Evolutionary conservation across 1,140 invertebrate genomes (phyloP).

Genomic region (Ceratosolen solmsi): DNA sequence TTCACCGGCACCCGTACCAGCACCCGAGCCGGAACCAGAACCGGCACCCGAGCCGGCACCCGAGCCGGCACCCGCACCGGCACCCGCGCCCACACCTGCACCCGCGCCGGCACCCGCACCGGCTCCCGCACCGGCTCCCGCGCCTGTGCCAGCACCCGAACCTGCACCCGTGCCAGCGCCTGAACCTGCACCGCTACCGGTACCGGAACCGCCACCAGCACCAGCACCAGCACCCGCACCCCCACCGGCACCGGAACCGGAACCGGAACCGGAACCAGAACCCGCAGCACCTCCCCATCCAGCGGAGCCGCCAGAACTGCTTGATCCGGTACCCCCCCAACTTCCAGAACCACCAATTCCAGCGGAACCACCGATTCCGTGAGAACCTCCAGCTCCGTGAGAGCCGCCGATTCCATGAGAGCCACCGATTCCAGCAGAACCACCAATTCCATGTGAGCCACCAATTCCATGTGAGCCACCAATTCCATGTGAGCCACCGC

Average conservation of each 20-base stretch:
- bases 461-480: background rate
- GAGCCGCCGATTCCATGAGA: background rate
- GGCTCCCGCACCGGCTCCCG: too few species aligned
- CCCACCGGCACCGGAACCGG: background rate
- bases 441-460: background rate
- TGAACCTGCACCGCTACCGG: background rate
- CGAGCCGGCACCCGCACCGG: too few species aligned
- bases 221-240: background rate
- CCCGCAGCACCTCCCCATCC: background rate
- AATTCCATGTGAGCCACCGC: background rate
- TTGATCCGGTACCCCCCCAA: background rate
- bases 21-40: background rate
- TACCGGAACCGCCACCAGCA: background rate
- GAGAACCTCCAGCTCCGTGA: background rate
- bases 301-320: background rate
- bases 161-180: background rate
- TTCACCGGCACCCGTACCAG: background rate
- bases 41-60: background rate
- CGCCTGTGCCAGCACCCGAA: background rate
- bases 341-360: background rate
- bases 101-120: background rate
- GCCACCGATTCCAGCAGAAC: slow-evolving; percentile 9
- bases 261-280: background rate
- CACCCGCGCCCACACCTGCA: background rate
- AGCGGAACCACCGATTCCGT: background rate